These are phyloP conservation scores for Emmelina monodactyla DNA, from an alignment of 2,888 invertebrate species.

Conservation along the genomic window DNA sequence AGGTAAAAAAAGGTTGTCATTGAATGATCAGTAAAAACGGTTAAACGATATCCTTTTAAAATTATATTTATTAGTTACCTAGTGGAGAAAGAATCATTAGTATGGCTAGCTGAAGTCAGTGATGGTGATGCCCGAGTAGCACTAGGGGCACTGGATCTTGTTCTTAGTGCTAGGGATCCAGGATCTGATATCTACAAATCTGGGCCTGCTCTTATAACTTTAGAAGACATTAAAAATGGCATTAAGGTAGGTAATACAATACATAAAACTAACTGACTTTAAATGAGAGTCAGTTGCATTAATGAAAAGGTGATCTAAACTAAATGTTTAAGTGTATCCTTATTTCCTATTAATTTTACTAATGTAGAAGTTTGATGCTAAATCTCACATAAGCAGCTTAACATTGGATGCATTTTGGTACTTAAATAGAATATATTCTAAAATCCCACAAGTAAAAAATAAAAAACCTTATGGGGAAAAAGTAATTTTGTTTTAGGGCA, in stretches of 20 bases:
- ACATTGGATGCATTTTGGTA: too few relatives aligned
- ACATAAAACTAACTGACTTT: too few relatives aligned
- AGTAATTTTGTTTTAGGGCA: too few relatives aligned
- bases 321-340: too few relatives aligned
- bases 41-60: neutral
- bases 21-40: neutral
- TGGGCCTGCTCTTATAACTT: constrained; percentile 57
- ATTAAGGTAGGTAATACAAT: constrained; percentile 72
- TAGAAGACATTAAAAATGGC: constrained; percentile 75
- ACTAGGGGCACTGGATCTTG: constrained; percentile 76
- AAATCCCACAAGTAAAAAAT: too few relatives aligned
- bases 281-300: too few relatives aligned
- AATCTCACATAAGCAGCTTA: too few relatives aligned
- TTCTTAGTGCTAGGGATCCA: constrained; percentile 63
- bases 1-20: constrained; percentile 26
- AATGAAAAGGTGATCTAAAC: too few relatives aligned
- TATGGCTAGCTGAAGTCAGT: constrained; percentile 77
- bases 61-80: constrained; percentile 26
- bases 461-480: too few relatives aligned
- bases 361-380: too few relatives aligned
- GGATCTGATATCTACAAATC: constrained; percentile 21
- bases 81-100: constrained; percentile 67
- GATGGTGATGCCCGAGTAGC: constrained; percentile 86
- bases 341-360: too few relatives aligned
- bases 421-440: too few relatives aligned